Base-by-base conservation (phyloP, 2,888 invertebrate species). In the Spatulosminthurus flaviceps region DNA sequence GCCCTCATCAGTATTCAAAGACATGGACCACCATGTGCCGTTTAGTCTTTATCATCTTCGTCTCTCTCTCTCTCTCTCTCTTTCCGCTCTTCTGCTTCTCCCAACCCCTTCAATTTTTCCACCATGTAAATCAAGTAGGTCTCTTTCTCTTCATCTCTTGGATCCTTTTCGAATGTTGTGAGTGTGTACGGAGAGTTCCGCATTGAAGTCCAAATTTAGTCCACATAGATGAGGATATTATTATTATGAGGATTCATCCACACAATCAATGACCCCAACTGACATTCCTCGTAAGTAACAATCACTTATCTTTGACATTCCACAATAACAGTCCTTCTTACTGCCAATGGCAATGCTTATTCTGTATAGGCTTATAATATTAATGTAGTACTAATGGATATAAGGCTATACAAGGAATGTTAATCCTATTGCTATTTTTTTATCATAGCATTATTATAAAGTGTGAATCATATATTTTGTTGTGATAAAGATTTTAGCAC, bases 201-300 rank as follows among this genome's bases (percentile, higher is more conserved):
- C 77, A 77, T 77, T 77, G 70, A 67, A n/a, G n/a, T n/a, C 77
- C 70, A 77, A 77, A 77, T 77, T 77, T 70, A 77, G 77, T 70
- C 22, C 70, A 77, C 69, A 34, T 51, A 51, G 5, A 51, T 51
- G 5, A n/a, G 5, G 5, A 51, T n/a, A 51, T 51, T 51, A 51
- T 51, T 34, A 34, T 34, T 34, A 34, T 34, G 4, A 34, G 34
- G 34, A 34, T 34, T 4, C 34, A n/a, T n/a, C n/a, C 9, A 16
- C 51, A 9, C 51, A 51, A 51, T 51, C 51, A n/a, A 51, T 51
- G 51, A 51, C 51, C 51, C 51, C 51, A n/a, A n/a, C 51, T 51
- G 51, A 51, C 51, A 51, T 51, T 51, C 51, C 51, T 51, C 34
- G 9, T 34, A 34, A 34, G n/a, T 34, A 34, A 34, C 34, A 34